Base-by-base conservation (phyloP, 2,113 vertebrate genomes). In the Seriola dumerili region DNA sequence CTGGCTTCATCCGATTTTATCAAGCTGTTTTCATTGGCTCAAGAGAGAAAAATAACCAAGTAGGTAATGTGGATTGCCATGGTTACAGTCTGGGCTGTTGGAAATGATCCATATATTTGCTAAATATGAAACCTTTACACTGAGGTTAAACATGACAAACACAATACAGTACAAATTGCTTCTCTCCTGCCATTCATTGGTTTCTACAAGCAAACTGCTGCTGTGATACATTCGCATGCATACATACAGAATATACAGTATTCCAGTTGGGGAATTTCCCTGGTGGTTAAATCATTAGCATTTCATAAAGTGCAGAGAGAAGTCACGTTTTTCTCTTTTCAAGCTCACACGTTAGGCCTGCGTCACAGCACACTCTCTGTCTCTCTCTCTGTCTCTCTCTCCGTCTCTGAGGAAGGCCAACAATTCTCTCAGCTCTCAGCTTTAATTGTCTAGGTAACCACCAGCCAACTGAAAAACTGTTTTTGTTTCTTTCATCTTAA, bases 41-140 rank as follows among this genome's bases (percentile, higher is more conserved):
- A 34, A 73, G 69, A 90, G 70, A 77, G 81, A 80, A 79, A 87
- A 88, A 85, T 84, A 88, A 91, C 79, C 83, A 77, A 85, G 83
- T 79, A 86, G 85, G 80, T 89, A 84, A 89, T 85, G 90, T 85
- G 55, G 73, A 92, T 92, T 82, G 48, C 85, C 91, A 94, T 94
- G 92, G 90, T 91, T 92, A 90, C 92, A 75, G 81, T 86, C 85
- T 88, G 88, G 73, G 4, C 78, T 65, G 72, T 62, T 92, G 93
- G 46, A 85, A 80, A 78, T 67, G 29, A 75, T 85, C 77, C 83
- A 75, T 82, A 76, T 77, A 76, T 86, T 73, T 81, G 59, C 58
- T 70, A 74, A 89, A 52, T 76, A 70, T 79, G 72, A 88, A 85
- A 73, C 72, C 13, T 90, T 78, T 81, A 59, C 6, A 77, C 80